Conservation (phyloP, 2,888 invertebrate species). For the Epinotia bilunana region DNA sequence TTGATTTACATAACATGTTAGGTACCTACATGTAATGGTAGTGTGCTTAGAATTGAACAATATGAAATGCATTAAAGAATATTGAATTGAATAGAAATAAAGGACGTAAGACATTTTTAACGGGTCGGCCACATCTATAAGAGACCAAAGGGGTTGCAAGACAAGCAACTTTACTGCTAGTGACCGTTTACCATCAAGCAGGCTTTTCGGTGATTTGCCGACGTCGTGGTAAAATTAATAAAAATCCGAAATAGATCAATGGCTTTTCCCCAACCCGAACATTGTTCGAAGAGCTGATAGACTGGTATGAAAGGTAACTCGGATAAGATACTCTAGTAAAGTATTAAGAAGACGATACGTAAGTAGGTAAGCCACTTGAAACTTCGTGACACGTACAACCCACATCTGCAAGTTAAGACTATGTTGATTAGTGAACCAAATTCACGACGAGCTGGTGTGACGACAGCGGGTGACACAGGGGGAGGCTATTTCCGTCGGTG, state of each 20-base stretch:
- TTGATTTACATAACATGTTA: conserved; percentile 13
- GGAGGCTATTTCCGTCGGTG: conserved; percentile 81
- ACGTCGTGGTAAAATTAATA: background rate
- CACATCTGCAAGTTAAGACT: conserved; percentile 41
- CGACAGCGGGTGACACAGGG: conserved; percentile 72
- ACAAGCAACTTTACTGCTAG: background rate
- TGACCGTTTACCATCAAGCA: background rate
- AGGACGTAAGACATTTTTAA: too few species aligned
- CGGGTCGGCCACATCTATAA: background rate
- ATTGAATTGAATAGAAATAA: background rate
- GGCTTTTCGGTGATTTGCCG: background rate
- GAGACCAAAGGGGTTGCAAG: background rate
- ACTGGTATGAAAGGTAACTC: too few species aligned
- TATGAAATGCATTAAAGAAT: background rate
- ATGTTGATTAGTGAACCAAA: conserved; percentile 48
- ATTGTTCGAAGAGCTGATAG: too few species aligned
- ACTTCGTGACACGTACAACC: conserved; percentile 7
- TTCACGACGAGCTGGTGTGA: conserved; percentile 22
- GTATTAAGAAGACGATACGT: background rate
- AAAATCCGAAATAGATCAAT: too few species aligned
- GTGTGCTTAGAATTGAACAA: background rate
- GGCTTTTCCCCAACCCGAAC: too few species aligned
- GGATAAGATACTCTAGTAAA: background rate
- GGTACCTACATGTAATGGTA: background rate
- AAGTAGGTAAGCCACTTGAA: background rate